Conservation (phyloP, 2,888 invertebrate genomes). For the Argyra leucocephala region DNA sequence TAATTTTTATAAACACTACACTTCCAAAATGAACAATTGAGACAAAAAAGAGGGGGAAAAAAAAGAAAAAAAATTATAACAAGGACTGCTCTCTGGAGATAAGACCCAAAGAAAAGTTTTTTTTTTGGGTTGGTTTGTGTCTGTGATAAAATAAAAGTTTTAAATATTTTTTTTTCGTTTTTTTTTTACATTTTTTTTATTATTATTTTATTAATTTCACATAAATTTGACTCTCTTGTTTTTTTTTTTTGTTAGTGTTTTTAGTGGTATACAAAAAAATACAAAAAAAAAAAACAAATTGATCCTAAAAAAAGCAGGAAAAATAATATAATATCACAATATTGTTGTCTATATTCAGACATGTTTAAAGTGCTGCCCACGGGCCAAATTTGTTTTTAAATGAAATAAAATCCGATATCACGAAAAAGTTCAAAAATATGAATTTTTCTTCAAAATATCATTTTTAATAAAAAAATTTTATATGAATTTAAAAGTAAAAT, state of each 20-base stretch:
- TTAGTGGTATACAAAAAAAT: background rate
- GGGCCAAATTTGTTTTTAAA: too few relatives aligned
- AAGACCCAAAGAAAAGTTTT: background rate
- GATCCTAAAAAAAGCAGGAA: too few relatives aligned
- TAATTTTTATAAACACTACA: background rate
- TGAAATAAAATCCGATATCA: too few relatives aligned
- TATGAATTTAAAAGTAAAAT: too few relatives aligned
- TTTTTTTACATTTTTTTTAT: background rate
- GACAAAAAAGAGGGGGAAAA: background rate
- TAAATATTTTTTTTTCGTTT: background rate
- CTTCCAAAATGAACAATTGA: background rate
- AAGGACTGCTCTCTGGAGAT: background rate
- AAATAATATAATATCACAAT: too few relatives aligned
- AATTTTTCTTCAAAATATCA: too few relatives aligned
- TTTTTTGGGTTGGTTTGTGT: background rate
- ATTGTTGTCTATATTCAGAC: too few relatives aligned
- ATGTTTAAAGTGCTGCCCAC: too few relatives aligned
- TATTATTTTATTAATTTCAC: background rate
- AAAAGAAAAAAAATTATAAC: background rate
- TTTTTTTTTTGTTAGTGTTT: background rate
- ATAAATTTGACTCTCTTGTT: background rate
- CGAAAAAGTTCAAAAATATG: too few relatives aligned
- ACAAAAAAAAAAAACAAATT: too few relatives aligned
- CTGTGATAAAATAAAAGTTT: background rate
- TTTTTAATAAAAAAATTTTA: too few relatives aligned